Conservation (phyloP, 2,113 vertebrate genomes). For the Candoia aspera region DNA sequence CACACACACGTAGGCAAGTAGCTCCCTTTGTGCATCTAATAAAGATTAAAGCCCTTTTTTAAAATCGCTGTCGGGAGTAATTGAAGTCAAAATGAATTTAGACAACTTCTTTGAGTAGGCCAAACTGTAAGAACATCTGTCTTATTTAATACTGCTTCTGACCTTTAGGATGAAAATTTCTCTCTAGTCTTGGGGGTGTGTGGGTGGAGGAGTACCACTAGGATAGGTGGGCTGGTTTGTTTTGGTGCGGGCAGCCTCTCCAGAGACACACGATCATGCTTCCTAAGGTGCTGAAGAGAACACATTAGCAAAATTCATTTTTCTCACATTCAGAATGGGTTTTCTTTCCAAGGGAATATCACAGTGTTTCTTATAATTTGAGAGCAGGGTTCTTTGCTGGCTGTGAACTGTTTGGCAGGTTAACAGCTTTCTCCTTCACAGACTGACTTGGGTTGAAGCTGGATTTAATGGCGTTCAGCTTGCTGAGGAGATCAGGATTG, state of each 20-base stretch:
- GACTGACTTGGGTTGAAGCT: background rate
- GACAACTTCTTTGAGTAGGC: conserved; percentile 46
- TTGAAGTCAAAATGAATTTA: conserved; percentile 65
- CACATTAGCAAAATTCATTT: conserved; percentile 60
- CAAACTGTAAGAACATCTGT: conserved; percentile 58
- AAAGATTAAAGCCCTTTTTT: conserved; percentile 48
- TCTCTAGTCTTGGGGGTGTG: conserved; percentile 52
- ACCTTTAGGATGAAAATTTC: conserved; percentile 67
- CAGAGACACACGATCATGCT: conserved; percentile 35
- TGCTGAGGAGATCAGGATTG: background rate
- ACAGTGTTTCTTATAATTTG: background rate
- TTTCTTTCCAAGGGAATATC: conserved; percentile 45
- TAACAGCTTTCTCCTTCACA: background rate
- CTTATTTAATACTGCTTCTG: conserved; percentile 65
- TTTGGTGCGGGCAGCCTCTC: conserved; percentile 13
- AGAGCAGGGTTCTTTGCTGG: background rate
- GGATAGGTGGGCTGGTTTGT: background rate
- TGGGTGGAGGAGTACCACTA: conserved; percentile 45
- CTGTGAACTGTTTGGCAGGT: background rate
- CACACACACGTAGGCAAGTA: background rate
- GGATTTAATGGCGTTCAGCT: rapidly evolving
- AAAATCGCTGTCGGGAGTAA: conserved; percentile 40
- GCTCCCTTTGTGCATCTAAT: conserved; percentile 47
- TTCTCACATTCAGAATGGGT: conserved; percentile 13
- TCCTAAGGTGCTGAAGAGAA: conserved; percentile 27